Conservation (phyloP, 2,797 vertebrate genomes). For the Anomalospiza imberbis region DNA sequence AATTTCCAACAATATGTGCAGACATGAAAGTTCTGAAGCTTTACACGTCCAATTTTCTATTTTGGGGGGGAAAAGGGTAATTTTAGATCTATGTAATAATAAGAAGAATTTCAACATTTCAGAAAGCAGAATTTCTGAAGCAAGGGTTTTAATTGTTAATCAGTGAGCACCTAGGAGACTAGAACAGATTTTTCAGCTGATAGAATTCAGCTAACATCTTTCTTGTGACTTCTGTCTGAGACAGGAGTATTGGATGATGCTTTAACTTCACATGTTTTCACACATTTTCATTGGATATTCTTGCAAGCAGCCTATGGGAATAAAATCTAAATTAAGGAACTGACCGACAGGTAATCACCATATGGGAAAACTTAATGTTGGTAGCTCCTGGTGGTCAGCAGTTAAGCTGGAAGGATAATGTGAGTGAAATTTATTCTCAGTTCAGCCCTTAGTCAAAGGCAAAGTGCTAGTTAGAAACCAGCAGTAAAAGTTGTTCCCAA, state of each 20-base stretch:
- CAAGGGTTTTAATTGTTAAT: not conserved
- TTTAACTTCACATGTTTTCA: not conserved
- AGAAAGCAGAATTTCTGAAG: not conserved
- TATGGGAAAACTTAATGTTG: not conserved
- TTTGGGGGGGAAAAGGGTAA: rapidly evolving
- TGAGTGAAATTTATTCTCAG: not conserved
- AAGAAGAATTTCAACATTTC: not conserved
- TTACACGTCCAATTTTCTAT: not conserved
- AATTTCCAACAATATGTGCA: not conserved
- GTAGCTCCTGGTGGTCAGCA: not conserved
- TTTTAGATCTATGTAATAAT: not conserved
- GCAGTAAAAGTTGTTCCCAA: not conserved
- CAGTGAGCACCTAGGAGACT: not conserved
- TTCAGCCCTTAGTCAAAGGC: not conserved
- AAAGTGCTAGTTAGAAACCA: not conserved
- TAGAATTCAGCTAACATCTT: not conserved
- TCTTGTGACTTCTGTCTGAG: not conserved
- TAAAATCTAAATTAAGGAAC: not conserved
- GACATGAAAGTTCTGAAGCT: not conserved
- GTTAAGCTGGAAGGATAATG: not conserved
- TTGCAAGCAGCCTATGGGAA: not conserved
- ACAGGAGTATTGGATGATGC: not conserved
- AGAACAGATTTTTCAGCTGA: not conserved
- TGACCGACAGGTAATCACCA: not conserved
- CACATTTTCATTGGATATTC: not conserved